Conservation (phyloP, 2,113 vertebrate species). For the Elaphurus davidianus region DNA sequence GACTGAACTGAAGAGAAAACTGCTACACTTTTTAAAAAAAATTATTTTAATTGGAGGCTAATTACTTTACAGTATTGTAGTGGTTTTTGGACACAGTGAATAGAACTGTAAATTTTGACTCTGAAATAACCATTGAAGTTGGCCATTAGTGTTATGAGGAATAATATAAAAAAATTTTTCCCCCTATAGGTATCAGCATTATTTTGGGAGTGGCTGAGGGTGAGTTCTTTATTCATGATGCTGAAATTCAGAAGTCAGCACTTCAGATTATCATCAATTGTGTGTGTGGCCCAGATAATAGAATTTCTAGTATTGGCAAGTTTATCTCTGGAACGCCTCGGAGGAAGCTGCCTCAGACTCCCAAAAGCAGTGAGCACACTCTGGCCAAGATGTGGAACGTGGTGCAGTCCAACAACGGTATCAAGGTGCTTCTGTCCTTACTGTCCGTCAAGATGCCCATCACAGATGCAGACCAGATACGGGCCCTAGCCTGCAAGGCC, state of each 20-base stretch:
- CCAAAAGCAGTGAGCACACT: conserved; percentile 91
- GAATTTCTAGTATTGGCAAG: conserved; percentile 96
- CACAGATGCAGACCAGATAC: conserved; percentile 97
- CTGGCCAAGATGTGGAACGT: conserved; percentile 99
- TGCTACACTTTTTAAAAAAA: not conserved
- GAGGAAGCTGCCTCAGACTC: conserved; percentile 90
- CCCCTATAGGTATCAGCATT: conserved; percentile 93
- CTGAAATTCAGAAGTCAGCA: conserved; percentile 98
- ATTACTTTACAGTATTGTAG: not conserved
- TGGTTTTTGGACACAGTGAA: not conserved
- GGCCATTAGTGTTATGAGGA: conserved; percentile 7
- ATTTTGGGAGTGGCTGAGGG: conserved; percentile 98
- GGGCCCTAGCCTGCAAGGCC: conserved; percentile 94
- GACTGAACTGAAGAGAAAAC: not conserved
- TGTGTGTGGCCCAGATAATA: conserved; percentile 96
- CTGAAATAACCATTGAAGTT: not conserved
- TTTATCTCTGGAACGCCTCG: conserved; percentile 96
- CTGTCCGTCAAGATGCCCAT: conserved; percentile 98
- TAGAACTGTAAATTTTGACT: conserved; percentile 13
- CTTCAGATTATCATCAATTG: conserved; percentile 99
- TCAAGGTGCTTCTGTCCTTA: conserved; percentile 96
- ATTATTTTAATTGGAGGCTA: not conserved
- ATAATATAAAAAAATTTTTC: not conserved
- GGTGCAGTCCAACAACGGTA: conserved; percentile 98
- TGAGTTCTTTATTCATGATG: conserved; percentile 98